Conservation (phyloP, 2,797 vertebrate species). For the Microcaecilia unicolor region DNA sequence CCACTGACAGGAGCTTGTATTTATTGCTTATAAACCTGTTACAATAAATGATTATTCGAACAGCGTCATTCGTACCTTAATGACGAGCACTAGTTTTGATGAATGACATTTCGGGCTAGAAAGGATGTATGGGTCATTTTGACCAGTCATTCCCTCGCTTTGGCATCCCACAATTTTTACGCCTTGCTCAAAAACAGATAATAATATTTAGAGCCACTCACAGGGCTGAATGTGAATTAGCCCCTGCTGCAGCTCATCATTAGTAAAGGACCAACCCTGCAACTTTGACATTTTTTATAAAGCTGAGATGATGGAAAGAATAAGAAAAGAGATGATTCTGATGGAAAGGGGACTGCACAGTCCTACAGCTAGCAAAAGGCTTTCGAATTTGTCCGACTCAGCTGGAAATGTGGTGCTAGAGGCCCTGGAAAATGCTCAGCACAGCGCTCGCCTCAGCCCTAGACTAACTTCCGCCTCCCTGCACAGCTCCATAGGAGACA, state of each 20-base stretch:
- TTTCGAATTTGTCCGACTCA: constrained; percentile 78
- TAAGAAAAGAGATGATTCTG: constrained; percentile 99
- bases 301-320: constrained; percentile 98
- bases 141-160: constrained; percentile 86
- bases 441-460: constrained; percentile 90
- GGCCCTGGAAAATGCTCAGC: constrained; percentile 97
- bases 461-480: constrained; percentile 88
- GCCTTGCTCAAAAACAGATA: constrained; percentile 81
- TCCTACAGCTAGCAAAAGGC: constrained; percentile 87
- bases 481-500: constrained; percentile 82
- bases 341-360: constrained; percentile 98
- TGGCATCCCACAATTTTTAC: constrained; percentile 78
- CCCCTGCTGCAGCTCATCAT: constrained; percentile 78
- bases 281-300: constrained; percentile 69
- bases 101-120: constrained; percentile 89
- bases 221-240: constrained; percentile 90
- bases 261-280: constrained; percentile 68
- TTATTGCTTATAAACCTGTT: constrained; percentile 99
- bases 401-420: constrained; percentile 90
- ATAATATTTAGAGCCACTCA: constrained; percentile 78
- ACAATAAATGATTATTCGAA: constrained; percentile 99
- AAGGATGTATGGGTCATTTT: constrained; percentile 92
- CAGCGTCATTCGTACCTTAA: constrained; percentile 96
- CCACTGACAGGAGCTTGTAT: constrained; percentile 95
- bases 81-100: constrained; percentile 93